A percentile compares a stretch with the other conserved stretches of the same genome.
phyloP scores from a whole-genome alignment of 53 echinoderm and acorn worm species.

The Mesocentrotus franciscanus region DNA sequence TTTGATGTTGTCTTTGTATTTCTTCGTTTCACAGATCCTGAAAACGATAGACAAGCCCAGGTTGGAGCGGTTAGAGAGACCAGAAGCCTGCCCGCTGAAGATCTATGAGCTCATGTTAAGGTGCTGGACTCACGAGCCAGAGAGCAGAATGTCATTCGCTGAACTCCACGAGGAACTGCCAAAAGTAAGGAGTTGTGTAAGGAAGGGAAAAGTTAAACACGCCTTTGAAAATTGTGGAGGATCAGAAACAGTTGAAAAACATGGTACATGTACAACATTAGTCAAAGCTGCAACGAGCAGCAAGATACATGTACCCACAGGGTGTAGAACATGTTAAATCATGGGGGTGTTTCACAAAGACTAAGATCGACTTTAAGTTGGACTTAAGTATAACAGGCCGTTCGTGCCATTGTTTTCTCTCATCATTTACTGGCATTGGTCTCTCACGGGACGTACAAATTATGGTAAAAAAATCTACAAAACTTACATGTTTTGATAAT shows the following conservation, averaged over 20 bases:
- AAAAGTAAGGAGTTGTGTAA: constrained; percentile 69
- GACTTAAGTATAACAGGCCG: too few species aligned
- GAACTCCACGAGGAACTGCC: constrained; percentile 88
- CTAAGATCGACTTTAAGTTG: too few species aligned
- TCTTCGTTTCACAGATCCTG: constrained; percentile 74
- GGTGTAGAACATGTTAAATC: too few species aligned
- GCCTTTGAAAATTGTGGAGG: not conserved
- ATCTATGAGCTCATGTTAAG: constrained; percentile 85
- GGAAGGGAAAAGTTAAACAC: not conserved
- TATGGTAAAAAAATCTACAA: too few species aligned
- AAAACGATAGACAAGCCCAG: constrained; percentile 96
- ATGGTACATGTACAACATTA: too few species aligned
- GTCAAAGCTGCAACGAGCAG: not conserved
- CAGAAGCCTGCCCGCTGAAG: constrained; percentile 87
- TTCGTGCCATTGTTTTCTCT: too few species aligned
- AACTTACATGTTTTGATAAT: too few species aligned
- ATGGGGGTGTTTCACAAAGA: too few species aligned
- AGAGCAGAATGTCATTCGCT: constrained; percentile 85
- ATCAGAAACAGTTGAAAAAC: not conserved
- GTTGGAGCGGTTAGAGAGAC: constrained; percentile 83
- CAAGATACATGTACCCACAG: too few species aligned
- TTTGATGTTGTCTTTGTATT: not conserved
- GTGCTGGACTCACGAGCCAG: constrained; percentile 93
- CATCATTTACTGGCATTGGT: too few species aligned
- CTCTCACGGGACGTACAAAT: too few species aligned